These are phyloP conservation scores for Xenops minutus DNA, from an alignment of 2,797 vertebrate species.

Conservation along the genomic window DNA sequence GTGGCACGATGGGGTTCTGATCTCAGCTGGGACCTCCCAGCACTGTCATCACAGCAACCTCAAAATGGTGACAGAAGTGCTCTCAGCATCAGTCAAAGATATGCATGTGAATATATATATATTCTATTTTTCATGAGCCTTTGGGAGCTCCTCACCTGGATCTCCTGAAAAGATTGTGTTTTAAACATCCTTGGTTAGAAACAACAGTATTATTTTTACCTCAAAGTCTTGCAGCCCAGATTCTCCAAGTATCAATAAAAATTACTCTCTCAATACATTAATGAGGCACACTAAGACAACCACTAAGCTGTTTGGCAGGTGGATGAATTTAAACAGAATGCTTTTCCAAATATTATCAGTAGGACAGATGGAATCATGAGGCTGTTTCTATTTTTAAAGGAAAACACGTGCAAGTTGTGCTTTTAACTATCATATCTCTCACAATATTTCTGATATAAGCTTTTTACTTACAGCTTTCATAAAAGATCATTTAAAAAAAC, in stretches of 20 bases:
- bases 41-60: background rate
- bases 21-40: background rate
- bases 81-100: background rate
- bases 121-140: background rate
- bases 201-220: background rate
- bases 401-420: background rate
- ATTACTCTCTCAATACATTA: background rate
- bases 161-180: background rate
- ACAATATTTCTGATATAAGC: background rate
- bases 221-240: background rate
- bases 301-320: background rate
- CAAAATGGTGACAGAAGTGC: background rate
- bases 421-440: background rate
- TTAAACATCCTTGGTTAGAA: background rate
- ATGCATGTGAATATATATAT: fast-evolving
- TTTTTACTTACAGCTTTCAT: background rate
- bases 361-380: background rate
- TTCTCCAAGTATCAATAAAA: background rate
- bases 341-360: background rate
- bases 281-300: background rate
- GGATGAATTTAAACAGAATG: background rate
- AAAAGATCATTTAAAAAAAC: background rate
- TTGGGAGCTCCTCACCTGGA: background rate
- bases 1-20: background rate
- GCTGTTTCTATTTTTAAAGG: background rate